Evolutionary conservation across 1,140 invertebrate genomes (phyloP).

Genomic region (Brachionus sp.): DNA sequence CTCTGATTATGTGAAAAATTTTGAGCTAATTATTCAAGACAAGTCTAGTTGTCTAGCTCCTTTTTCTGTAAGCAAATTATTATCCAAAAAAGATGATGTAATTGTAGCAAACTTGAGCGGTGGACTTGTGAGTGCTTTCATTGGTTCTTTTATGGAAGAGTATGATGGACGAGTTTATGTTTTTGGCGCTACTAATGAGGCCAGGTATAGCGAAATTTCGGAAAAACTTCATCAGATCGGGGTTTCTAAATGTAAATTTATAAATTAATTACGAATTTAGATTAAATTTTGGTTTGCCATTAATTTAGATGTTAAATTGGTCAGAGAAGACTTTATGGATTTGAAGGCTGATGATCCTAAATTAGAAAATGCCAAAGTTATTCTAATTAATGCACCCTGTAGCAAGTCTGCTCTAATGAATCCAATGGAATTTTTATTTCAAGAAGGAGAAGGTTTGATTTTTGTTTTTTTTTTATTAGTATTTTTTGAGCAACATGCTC

Average conservation of each 20-base stretch:
- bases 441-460: conserved; percentile 46
- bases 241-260: conserved; percentile 16
- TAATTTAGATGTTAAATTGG: conserved; percentile 6
- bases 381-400: conserved; percentile 38
- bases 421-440: conserved; percentile 44
- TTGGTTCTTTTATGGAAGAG: conserved; percentile 13
- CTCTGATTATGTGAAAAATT: conserved; percentile 21
- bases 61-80: conserved; percentile 25
- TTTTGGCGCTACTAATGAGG: conserved; percentile 27
- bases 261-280: background rate
- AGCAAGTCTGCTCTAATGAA: conserved; percentile 36
- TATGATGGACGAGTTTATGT: conserved; percentile 40
- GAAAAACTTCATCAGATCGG: conserved; percentile 22
- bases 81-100: conserved; percentile 45
- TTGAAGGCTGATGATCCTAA: background rate
- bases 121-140: conserved; percentile 1
- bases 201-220: background rate
- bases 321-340: conserved; percentile 36
- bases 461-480: no score
- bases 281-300: background rate
- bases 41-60: conserved; percentile 44
- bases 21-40: conserved; percentile 23
- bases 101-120: conserved; percentile 27
- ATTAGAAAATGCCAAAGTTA: conserved; percentile 44
- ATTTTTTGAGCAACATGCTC: no score